phyloP scores from a whole-genome alignment of 2,797 vertebrate genomes.

The Dromococcyx pavoninus region DNA sequence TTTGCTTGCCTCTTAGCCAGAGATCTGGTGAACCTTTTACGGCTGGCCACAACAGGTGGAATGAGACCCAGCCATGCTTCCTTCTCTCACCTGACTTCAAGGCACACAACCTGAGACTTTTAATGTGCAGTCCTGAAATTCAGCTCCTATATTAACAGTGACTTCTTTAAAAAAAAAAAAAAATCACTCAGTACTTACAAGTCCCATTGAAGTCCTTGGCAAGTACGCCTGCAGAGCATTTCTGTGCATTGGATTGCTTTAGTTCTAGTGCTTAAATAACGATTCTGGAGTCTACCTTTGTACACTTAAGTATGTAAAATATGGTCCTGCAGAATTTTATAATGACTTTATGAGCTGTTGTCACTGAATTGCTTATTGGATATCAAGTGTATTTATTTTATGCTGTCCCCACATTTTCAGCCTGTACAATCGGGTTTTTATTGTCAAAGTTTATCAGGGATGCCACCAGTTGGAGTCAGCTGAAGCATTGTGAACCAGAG shows the following conservation, averaged over 20 bases:
- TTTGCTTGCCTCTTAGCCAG: neutral
- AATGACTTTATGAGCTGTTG: neutral
- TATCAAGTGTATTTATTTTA: neutral
- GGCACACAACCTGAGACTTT: neutral
- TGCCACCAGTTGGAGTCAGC: neutral
- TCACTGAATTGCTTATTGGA: neutral
- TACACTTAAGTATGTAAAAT: neutral
- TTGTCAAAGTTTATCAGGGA: neutral
- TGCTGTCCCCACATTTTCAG: neutral
- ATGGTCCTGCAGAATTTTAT: neutral
- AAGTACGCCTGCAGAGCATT: neutral
- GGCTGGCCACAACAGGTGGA: rapidly evolving
- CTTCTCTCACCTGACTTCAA: neutral
- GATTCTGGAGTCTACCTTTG: neutral
- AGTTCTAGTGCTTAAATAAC: neutral
- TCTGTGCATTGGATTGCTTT: neutral
- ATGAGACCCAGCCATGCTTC: neutral
- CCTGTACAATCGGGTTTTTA: neutral
- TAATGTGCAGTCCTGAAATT: neutral
- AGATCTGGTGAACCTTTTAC: neutral
- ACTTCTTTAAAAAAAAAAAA: neutral
- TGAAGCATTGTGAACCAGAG: neutral
- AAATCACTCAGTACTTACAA: neutral
- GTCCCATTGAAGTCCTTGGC: neutral
- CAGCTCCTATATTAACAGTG: neutral